Evolutionary conservation across 64 coral and sea anemone species (phyloP).

Genomic region (Montipora foliosa): DNA sequence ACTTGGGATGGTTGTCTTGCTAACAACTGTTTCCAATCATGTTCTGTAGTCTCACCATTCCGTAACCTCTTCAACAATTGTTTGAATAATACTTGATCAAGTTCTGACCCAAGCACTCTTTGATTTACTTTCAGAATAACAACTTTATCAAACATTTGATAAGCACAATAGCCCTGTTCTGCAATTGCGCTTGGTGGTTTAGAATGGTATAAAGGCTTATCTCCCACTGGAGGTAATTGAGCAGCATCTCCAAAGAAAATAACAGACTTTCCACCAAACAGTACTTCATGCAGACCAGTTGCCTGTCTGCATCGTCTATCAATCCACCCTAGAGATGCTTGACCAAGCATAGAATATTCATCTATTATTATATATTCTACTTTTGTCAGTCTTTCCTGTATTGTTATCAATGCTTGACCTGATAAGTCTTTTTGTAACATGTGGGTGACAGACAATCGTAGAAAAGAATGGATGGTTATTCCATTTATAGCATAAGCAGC

Average conservation of each 20-base stretch:
- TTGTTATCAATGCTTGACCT: too few relatives aligned
- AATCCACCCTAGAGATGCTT: conserved; percentile 60
- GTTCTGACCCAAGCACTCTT: not conserved
- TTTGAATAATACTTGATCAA: not conserved
- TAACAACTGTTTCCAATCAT: not conserved
- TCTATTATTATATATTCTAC: too few relatives aligned
- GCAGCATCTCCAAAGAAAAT: conserved; percentile 38
- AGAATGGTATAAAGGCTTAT: conserved; percentile 16
- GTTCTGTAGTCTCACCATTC: not conserved
- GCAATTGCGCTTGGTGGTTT: not conserved
- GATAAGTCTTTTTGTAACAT: not conserved
- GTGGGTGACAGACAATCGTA: conserved; percentile 11
- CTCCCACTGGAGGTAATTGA: too few relatives aligned
- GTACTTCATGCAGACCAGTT: too few relatives aligned
- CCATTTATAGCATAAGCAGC: conserved; percentile 37
- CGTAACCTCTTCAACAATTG: not conserved
- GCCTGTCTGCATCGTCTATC: conserved; percentile 5
- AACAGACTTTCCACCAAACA: conserved; percentile 23
- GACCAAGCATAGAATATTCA: conserved; percentile 58
- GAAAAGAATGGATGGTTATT: conserved; percentile 3
- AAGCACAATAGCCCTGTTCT: too few relatives aligned
- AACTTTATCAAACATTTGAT: too few relatives aligned
- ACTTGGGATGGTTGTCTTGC: not conserved
- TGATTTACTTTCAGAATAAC: not conserved
- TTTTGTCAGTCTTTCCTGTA: too few relatives aligned